Percentiles rank a stretch among this genome's conserved stretches.
Evolutionary conservation across 2,797 vertebrate genomes (phyloP).

Genomic region (Melanotaenia trifasciata): DNA sequence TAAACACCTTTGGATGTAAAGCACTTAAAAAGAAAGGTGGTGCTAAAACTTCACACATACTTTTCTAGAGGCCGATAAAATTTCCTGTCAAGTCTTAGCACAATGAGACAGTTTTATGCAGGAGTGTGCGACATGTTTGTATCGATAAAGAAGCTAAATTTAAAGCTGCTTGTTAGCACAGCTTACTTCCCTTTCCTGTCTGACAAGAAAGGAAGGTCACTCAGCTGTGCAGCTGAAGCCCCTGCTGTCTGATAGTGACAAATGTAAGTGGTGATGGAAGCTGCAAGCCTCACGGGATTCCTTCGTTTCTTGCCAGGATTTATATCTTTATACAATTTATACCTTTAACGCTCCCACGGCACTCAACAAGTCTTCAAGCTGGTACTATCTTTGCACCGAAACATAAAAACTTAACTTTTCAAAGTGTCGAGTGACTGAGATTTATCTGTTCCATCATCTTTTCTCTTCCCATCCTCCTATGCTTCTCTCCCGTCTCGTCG

Average conservation of each 20-base stretch:
- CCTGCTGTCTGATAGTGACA: slow-evolving; percentile 49
- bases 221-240: slow-evolving; percentile 74
- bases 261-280: slow-evolving; percentile 53
- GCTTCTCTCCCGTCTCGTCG: slow-evolving; percentile 32
- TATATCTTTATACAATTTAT: slow-evolving; percentile 6
- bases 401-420: background rate
- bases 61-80: slow-evolving; percentile 25
- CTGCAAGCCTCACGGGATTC: slow-evolving; percentile 41
- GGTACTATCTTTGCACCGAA: background rate
- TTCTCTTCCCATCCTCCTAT: slow-evolving; percentile 21
- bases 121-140: background rate
- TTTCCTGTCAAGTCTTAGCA: slow-evolving; percentile 2
- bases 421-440: background rate
- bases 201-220: slow-evolving; percentile 72
- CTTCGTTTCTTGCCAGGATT: slow-evolving; percentile 1
- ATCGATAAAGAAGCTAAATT: slow-evolving; percentile 48
- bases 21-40: slow-evolving; percentile 21
- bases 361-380: background rate
- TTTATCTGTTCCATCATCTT: background rate
- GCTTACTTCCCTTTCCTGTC: slow-evolving; percentile 85
- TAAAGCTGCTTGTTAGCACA: slow-evolving; percentile 74
- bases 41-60: slow-evolving; percentile 2
- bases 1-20: slow-evolving; percentile 22
- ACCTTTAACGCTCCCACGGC: background rate
- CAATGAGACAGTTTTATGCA: slow-evolving; percentile 9